Base-by-base conservation (phyloP, 2,113 vertebrate species). In the Chelonoidis abingdonii region DNA sequence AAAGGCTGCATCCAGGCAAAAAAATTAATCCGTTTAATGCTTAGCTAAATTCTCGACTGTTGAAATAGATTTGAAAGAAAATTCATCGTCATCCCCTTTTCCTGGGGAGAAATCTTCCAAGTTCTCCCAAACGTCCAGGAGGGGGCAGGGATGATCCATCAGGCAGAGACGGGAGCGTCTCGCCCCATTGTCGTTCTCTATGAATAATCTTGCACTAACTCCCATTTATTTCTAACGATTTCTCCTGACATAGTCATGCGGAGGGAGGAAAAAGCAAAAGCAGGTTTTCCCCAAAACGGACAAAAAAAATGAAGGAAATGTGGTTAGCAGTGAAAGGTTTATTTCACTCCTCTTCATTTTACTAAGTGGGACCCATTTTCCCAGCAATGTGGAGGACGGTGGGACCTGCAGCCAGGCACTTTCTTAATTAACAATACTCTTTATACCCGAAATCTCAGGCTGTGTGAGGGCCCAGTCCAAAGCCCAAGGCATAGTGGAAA, bases 11-110 rank as follows among this genome's bases (percentile, higher is more conserved):
- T 90, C 97, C 98, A 97, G 89, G 91, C 69, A 93, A 95, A 93
- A 96, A 89, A 92, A 93, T 83, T 96, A 97, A 98, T 98, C 97
- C 97, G 75, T 92, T 97, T 98, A 98, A 97, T 97, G 95, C 97
- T 97, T 94, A 96, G 94, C 97, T 97, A 91, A 97, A 96, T 97
- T 98, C 95, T 97, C 93, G 72, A 94, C 95, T 97, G 96, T 95
- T 98, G 93, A 97, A 98, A 90, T 92, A 97, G 92, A 97, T 98
- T 94, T 93, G 95, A 96, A 96, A 95, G 85, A 88, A 97, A 98
- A 98, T 97, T 98, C 96, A 96, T 98, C 97, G 84, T 92, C 93
- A 96, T 93, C 85, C 56, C 49, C 41, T 89, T 86, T 97, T 98
- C 93, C 93, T 92, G 93, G 93, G 88, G 90, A 95, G 97, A 96